Conservation (phyloP, 2,113 vertebrate species). For the Piaya cayana region DNA sequence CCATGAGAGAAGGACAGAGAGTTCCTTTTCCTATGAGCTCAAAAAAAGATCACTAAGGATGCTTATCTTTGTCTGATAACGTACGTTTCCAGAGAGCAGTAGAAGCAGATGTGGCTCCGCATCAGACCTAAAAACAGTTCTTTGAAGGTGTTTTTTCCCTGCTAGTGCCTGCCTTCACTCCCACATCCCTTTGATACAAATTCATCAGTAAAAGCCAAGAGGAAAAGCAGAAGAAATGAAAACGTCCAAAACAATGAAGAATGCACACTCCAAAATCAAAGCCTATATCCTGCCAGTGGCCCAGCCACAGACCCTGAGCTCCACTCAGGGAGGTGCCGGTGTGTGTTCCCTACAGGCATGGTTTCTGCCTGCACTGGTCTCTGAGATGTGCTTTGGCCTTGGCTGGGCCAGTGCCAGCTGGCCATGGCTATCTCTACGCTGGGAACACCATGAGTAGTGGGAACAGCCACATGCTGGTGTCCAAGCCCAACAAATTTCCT, state of each 20-base stretch:
- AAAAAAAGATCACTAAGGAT: neutral
- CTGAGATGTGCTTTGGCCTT: neutral
- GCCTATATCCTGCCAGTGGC: neutral
- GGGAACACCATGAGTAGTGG: neutral
- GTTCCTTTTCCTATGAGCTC: neutral
- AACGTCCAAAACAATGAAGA: neutral
- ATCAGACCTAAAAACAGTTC: neutral
- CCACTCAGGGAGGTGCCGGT: neutral
- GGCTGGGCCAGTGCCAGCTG: neutral
- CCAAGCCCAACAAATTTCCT: neutral
- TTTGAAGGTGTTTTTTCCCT: neutral
- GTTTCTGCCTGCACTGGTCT: neutral
- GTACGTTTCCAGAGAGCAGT: neutral
- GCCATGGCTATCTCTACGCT: neutral
- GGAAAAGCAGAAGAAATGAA: slow-evolving; percentile 10
- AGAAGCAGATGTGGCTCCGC: neutral
- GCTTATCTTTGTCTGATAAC: neutral
- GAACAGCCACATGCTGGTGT: neutral
- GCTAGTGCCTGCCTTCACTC: neutral
- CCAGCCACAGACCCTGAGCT: neutral
- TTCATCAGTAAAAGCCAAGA: neutral
- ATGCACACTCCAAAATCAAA: neutral
- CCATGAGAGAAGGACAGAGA: fast-evolving
- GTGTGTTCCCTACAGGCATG: neutral
- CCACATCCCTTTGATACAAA: neutral